Evolutionary conservation across 2,797 vertebrate species (phyloP).

Genomic region (Lithobates sylvaticus): DNA sequence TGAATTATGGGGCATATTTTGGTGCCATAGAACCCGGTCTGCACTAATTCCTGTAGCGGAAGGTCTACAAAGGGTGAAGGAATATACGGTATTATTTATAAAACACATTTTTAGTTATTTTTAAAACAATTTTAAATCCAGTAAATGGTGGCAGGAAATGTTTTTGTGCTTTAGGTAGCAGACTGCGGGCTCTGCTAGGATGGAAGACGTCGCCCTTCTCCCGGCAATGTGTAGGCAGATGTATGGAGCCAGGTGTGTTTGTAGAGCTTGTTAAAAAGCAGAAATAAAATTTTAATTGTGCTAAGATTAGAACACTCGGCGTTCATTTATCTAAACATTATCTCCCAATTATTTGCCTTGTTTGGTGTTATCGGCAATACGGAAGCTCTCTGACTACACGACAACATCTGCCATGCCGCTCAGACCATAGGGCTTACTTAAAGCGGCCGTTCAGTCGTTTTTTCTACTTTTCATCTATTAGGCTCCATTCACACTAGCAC

Average conservation of each 20-base stretch:
- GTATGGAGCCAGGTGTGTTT: slow-evolving; percentile 32
- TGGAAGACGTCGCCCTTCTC: background rate
- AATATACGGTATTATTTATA: too few species aligned
- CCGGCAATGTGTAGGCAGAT: slow-evolving; percentile 38
- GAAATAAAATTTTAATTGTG: slow-evolving; percentile 23
- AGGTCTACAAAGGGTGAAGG: too few species aligned
- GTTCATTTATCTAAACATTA: slow-evolving; percentile 2
- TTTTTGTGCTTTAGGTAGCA: background rate
- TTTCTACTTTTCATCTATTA: too few species aligned
- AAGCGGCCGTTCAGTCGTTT: too few species aligned
- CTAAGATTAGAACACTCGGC: slow-evolving; percentile 8
- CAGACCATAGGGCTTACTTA: too few species aligned
- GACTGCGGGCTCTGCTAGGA: background rate
- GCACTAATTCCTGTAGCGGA: too few species aligned
- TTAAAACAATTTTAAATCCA: too few species aligned
- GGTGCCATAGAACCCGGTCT: too few species aligned
- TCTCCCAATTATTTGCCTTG: slow-evolving; percentile 11
- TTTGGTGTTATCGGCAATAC: background rate
- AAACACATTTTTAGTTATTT: too few species aligned
- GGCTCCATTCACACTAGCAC: too few species aligned
- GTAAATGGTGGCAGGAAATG: too few species aligned
- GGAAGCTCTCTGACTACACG: background rate
- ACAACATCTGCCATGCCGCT: background rate
- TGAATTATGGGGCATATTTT: too few species aligned
- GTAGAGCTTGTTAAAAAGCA: slow-evolving; percentile 30